phyloP scores from a whole-genome alignment of 2,113 vertebrate species.

The Otis tarda region DNA sequence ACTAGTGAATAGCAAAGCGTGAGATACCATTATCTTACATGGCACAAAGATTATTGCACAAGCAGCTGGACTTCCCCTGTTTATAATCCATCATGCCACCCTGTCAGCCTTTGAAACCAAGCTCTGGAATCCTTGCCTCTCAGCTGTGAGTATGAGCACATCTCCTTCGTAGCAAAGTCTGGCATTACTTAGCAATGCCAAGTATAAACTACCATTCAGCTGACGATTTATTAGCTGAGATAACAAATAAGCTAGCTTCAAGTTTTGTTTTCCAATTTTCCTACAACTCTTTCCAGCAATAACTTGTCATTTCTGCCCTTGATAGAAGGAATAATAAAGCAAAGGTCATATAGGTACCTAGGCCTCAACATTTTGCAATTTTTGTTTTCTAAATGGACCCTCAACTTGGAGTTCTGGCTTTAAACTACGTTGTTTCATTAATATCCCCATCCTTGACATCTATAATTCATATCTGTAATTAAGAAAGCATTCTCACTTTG shows the following conservation, averaged over 20 bases:
- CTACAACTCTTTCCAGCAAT: not conserved
- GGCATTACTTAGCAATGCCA: not conserved
- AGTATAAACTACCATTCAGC: not conserved
- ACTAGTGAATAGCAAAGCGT: not conserved
- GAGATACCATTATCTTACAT: not conserved
- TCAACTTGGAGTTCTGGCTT: not conserved
- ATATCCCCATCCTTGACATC: not conserved
- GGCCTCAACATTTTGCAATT: not conserved
- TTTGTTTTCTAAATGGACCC: not conserved
- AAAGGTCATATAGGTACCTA: not conserved
- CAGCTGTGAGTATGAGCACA: not conserved
- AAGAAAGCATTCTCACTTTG: not conserved
- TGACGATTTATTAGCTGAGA: not conserved
- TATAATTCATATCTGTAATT: not conserved
- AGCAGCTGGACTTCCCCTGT: not conserved
- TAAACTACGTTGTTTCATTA: not conserved
- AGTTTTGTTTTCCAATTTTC: not conserved
- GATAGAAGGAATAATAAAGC: not conserved
- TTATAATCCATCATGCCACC: not conserved
- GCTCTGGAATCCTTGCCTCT: not conserved
- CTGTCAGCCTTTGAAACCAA: constrained; percentile 30
- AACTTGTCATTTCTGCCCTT: not conserved
- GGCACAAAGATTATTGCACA: not conserved
- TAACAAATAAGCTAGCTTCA: not conserved
- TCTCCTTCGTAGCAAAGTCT: not conserved